A percentile compares a stretch with the other conserved stretches of the same genome.
Conservation (phyloP, 2,797 vertebrate species). For the Tauraco hartlaubi region DNA sequence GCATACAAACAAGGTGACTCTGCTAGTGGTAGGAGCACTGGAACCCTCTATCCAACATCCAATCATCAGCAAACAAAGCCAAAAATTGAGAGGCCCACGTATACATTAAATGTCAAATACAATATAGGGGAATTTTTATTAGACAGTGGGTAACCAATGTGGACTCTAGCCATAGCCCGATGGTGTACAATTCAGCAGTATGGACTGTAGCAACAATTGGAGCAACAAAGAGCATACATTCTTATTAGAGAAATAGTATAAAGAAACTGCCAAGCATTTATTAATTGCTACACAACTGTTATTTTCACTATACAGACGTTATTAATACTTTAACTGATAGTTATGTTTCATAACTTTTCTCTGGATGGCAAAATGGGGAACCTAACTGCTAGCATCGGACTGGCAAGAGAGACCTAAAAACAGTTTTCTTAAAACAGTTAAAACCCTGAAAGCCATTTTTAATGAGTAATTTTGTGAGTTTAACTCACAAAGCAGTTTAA, state of each 20-base stretch:
- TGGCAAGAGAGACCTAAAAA: background rate
- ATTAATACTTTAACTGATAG: background rate
- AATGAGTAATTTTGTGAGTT: background rate
- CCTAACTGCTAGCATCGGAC: background rate
- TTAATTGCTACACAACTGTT: background rate
- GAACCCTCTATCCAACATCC: background rate
- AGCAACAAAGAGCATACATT: background rate
- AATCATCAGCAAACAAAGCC: background rate
- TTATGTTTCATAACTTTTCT: background rate
- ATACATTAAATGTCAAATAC: background rate
- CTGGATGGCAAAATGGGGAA: background rate
- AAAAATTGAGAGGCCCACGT: background rate
- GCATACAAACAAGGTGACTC: background rate
- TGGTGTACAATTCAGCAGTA: background rate
- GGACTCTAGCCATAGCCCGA: background rate
- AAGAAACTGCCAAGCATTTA: background rate
- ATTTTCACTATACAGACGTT: background rate
- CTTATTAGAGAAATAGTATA: background rate
- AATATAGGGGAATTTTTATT: background rate
- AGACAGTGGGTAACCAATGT: background rate
- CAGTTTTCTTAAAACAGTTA: background rate
- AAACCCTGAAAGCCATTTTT: background rate
- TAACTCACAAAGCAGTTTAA: background rate
- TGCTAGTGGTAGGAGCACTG: background rate
- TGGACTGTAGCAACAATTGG: too few species aligned